These are phyloP conservation scores for Poeciliopsis occidentalis DNA, from an alignment of 2,113 vertebrate species.

Conservation along the genomic window DNA sequence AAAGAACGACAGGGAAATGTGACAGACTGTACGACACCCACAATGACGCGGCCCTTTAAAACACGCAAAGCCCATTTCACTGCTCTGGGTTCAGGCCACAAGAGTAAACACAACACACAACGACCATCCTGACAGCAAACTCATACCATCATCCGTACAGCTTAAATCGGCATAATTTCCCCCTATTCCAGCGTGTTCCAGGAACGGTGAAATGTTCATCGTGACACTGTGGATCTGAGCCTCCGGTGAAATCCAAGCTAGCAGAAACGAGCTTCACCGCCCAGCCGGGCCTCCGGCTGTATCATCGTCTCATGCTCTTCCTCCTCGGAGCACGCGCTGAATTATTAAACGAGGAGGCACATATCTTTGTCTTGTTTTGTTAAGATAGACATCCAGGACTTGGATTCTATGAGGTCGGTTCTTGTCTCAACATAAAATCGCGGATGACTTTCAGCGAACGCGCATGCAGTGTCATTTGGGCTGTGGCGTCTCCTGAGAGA, in stretches of 20 bases:
- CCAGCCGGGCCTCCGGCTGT: conserved; percentile 49
- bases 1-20: conserved; percentile 53
- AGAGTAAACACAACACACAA: conserved; percentile 28
- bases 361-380: conserved; percentile 49
- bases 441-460: conserved; percentile 8
- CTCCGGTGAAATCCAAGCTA: conserved; percentile 30
- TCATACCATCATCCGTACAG: conserved; percentile 3
- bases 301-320: conserved; percentile 37
- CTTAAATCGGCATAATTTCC: not conserved
- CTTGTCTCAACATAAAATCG: conserved; percentile 37
- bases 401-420: conserved; percentile 26
- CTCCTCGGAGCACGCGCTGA: conserved; percentile 41
- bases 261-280: conserved; percentile 26
- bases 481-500: not conserved
- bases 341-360: conserved; percentile 55
- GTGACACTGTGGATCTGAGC: conserved; percentile 15
- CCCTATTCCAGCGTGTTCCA: not conserved
- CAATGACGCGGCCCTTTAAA: conserved; percentile 63
- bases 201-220: not conserved
- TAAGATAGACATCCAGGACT: conserved; percentile 42
- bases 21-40: conserved; percentile 51
- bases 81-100: conserved; percentile 39
- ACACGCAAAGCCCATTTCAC: conserved; percentile 58
- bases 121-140: conserved; percentile 8
- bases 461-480: not conserved